Percentiles rank a stretch among this genome's conserved stretches.
phyloP scores from a whole-genome alignment of 2,113 vertebrate species.

The Rhinolophus sinicus region DNA sequence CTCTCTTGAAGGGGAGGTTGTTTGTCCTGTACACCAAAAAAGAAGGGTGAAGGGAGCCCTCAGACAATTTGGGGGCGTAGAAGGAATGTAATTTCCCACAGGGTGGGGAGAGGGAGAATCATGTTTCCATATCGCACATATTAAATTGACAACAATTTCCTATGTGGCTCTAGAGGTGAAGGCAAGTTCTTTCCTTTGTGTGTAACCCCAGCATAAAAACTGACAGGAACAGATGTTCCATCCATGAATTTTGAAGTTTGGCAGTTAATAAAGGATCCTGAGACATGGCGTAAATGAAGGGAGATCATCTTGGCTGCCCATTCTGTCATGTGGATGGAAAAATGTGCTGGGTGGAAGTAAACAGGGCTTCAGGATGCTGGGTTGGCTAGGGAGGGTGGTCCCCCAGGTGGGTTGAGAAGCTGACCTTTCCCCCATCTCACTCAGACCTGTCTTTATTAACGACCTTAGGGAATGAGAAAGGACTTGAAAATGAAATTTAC shows the following conservation, averaged over 20 bases:
- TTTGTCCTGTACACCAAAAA: not conserved
- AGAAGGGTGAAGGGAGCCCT: not conserved
- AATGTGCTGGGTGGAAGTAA: conserved; percentile 56
- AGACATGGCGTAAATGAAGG: conserved; percentile 47
- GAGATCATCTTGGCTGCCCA: conserved; percentile 44
- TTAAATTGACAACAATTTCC: not conserved
- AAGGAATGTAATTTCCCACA: not conserved
- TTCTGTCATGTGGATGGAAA: conserved; percentile 58
- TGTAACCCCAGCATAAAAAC: conserved; percentile 14
- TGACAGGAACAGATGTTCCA: conserved; percentile 47
- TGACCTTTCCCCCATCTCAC: conserved; percentile 35
- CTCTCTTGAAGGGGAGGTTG: not conserved
- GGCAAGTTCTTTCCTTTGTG: not conserved
- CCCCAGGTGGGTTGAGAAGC: not conserved
- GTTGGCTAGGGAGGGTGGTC: conserved; percentile 44
- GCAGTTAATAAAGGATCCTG: conserved; percentile 51
- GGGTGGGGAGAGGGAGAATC: not conserved
- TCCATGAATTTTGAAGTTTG: conserved; percentile 25
- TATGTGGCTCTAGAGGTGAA: not conserved
- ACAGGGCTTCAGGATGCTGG: not conserved
- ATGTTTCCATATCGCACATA: not conserved
- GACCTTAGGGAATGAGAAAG: conserved; percentile 30
- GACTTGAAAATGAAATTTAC: conserved; percentile 71
- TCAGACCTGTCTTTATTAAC: conserved; percentile 62
- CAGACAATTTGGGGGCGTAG: not conserved